Conservation (phyloP, 2,113 vertebrate genomes). For the Haliaeetus leucogaster region DNA sequence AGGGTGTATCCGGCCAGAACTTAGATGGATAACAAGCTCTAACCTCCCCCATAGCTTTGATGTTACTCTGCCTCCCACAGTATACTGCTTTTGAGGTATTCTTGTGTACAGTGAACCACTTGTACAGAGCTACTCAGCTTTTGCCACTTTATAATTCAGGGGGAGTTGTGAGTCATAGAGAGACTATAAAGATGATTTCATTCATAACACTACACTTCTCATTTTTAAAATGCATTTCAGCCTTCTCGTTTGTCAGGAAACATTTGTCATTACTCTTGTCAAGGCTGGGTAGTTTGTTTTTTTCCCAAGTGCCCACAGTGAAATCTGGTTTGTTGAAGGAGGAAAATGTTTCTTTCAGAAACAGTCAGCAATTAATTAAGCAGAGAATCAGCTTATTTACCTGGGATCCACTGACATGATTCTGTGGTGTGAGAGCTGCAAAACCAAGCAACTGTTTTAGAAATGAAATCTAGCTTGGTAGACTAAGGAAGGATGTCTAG, state of each 20-base stretch:
- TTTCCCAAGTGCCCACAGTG: not conserved
- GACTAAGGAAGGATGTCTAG: not conserved
- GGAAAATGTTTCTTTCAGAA: not conserved
- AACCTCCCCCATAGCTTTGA: not conserved
- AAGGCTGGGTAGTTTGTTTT: not conserved
- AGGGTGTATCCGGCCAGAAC: not conserved
- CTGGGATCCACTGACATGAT: not conserved
- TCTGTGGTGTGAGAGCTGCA: not conserved
- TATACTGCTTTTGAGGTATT: not conserved
- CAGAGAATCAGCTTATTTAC: not conserved
- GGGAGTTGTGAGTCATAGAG: not conserved
- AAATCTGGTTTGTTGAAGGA: not conserved
- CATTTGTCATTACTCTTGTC: not conserved
- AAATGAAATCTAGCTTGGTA: not conserved
- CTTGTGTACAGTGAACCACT: fast-evolving
- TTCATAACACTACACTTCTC: not conserved
- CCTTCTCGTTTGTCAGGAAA: not conserved
- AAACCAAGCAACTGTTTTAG: not conserved
- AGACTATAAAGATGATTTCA: not conserved
- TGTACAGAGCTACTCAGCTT: not conserved
- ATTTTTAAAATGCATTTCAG: not conserved
- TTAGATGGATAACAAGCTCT: not conserved
- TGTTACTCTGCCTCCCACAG: not conserved
- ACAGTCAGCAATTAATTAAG: not conserved
- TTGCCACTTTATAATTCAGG: not conserved